Conservation (phyloP, 2,113 vertebrate genomes). For the Urocynchramus pylzowi region DNA sequence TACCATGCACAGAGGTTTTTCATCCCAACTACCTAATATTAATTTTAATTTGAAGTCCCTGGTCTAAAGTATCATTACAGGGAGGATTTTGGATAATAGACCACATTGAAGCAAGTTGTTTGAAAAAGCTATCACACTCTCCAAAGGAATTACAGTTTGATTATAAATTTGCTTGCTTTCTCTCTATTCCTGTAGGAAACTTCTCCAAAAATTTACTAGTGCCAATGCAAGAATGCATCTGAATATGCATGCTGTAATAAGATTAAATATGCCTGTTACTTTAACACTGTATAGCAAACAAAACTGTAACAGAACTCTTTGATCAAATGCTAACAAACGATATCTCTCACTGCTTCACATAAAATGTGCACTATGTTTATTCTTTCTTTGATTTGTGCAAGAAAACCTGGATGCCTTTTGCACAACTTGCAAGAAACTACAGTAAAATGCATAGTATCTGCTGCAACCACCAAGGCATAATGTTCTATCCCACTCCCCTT, state of each 20-base stretch:
- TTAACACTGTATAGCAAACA: background rate
- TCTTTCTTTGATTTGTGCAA: background rate
- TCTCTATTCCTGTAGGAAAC: background rate
- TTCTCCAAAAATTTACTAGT: background rate
- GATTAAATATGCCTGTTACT: background rate
- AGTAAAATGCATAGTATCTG: background rate
- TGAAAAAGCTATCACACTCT: background rate
- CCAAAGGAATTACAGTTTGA: background rate
- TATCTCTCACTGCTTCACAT: background rate
- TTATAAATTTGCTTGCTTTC: background rate
- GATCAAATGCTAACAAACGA: background rate
- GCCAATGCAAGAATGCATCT: background rate
- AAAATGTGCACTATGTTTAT: background rate
- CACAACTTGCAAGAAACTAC: background rate
- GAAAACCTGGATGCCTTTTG: background rate
- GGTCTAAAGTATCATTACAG: slow-evolving; percentile 48
- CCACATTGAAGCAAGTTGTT: background rate
- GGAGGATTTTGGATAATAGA: background rate
- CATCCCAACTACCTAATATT: background rate
- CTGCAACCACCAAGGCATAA: background rate
- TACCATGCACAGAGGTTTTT: background rate
- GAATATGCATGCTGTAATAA: background rate
- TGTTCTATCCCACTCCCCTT: background rate
- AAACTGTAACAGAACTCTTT: background rate
- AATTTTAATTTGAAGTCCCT: slow-evolving; percentile 46